phyloP scores from a whole-genome alignment of 2,797 vertebrate species.

The Platyrinchus mystaceus region DNA sequence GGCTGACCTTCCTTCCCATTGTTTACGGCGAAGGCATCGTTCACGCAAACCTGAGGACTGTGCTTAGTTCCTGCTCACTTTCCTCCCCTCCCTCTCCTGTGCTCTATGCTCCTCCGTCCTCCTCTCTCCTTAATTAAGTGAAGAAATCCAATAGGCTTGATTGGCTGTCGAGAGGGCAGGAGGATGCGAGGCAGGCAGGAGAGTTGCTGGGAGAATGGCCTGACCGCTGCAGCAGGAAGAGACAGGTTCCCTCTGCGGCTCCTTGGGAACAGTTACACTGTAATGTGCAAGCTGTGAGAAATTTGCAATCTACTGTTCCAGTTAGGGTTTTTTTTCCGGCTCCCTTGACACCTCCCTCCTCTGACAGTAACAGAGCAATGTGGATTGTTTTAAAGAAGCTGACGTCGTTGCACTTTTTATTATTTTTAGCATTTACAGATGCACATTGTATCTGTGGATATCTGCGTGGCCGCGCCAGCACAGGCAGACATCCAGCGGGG shows the following conservation, averaged over 20 bases:
- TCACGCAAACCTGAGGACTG: conserved; percentile 75
- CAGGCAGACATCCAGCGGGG: conserved; percentile 62
- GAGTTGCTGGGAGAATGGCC: conserved; percentile 42
- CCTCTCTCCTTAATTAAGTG: conserved; percentile 14
- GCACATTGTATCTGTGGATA: conserved; percentile 75
- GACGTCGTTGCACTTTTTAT: conserved; percentile 80
- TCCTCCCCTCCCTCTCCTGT: conserved; percentile 29
- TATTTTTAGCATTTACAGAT: conserved; percentile 72
- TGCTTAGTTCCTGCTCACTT: conserved; percentile 67
- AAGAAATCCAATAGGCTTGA: conserved; percentile 40
- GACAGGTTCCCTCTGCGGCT: conserved; percentile 34
- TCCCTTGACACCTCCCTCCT: conserved; percentile 67
- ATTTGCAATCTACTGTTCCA: conserved; percentile 76
- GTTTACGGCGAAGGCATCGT: conserved; percentile 74
- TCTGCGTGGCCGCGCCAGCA: conserved; percentile 50
- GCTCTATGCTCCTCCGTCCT: conserved; percentile 26
- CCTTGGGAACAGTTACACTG: conserved; percentile 69
- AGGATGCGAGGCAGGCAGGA: background rate
- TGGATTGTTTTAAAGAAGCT: conserved; percentile 71
- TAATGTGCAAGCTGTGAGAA: conserved; percentile 77
- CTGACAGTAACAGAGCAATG: conserved; percentile 62
- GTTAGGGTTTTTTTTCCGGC: conserved; percentile 46
- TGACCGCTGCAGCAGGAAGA: conserved; percentile 2
- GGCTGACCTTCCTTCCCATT: conserved; percentile 74
- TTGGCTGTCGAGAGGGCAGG: conserved; percentile 17